Evolutionary conservation across 1,140 invertebrate species (phyloP), one percentile per base, ranked within the genome.

Genomic region (Adelges cooleyi): DNA sequence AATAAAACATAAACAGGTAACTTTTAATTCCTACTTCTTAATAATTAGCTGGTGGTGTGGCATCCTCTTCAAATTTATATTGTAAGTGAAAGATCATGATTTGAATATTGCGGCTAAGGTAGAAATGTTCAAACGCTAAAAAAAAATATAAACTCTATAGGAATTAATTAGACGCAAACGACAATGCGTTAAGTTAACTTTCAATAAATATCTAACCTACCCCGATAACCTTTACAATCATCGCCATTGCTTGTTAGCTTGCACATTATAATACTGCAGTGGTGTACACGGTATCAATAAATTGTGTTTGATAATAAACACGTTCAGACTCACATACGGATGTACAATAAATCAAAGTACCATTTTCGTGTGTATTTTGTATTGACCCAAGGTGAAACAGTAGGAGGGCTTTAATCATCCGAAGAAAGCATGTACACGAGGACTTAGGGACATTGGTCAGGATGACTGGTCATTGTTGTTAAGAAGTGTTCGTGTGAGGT

Each of bases 401-500:
- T 62, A 62, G 56, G 56, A 62, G 56, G 56, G 56, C 56, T 59
- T 59, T 46, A 62, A 59, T 59, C 38, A 25, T 38, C n/a, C 25
- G 17, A 23, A 44, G 15, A 44, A 36, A 53, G 42, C 29, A 11
- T 33, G 5, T 33, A 44, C n/a, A n/a, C n/a, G n/a, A 5, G 38
- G 25, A 11, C 40, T 44, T 40, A 44, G 40, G n/a, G n/a, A 44
- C 42, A 59, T 44, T 56, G 53, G 53, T 44, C 23, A 29, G 40
- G 42, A 59, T 59, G 54, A 59, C 54, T 59, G 54, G 54, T 44
- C 54, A 59, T 59, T 59, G 53, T 59, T 46, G 23, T 29, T 25
- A 17, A 11, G 1, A n/a, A 10, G n/a, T 27, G 13, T 25, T 23
- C 23, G 23, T 27, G 54, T 46, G 27, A 13, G 40, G 23, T 11